Evolutionary conservation across 30 jellyfish, hydroid and myxozoan genomes (phyloP).

Genomic region (Morbakka virulenta): DNA sequence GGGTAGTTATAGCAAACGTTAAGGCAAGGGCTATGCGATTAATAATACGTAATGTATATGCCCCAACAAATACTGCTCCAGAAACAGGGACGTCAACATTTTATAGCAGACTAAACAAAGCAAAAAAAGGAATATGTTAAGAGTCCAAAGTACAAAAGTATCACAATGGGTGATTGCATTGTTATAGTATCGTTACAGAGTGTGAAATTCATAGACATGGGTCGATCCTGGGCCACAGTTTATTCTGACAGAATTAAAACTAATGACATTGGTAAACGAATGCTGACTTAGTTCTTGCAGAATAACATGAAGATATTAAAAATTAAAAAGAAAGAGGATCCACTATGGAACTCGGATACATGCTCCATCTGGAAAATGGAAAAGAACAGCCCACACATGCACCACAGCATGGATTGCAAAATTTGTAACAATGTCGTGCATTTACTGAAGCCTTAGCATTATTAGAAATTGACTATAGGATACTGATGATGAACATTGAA

Average conservation of each 20-base stretch:
- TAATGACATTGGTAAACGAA: not conserved
- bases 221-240: not conserved
- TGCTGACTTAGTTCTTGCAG: not conserved
- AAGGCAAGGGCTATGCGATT: not conserved
- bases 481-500: constrained; percentile 1
- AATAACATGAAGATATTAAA: not conserved
- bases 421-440: constrained; percentile 1
- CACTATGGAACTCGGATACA: not conserved
- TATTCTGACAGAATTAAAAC: not conserved
- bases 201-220: not conserved
- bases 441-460: not conserved
- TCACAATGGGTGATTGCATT: not conserved
- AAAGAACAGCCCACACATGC: not conserved
- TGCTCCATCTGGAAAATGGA: constrained; percentile 5
- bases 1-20: not conserved
- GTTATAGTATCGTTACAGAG: not conserved
- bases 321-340: too few relatives aligned
- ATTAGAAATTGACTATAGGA: not conserved
- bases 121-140: not conserved
- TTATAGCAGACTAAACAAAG: not conserved
- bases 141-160: not conserved
- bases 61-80: not conserved
- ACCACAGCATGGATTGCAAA: not conserved
- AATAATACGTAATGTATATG: not conserved
- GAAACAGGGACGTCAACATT: not conserved